These are phyloP conservation scores for Mnemiopsis leidyi DNA, from an alignment of 37 sponge, comb jelly and placozoan genomes.

Conservation along the genomic window DNA sequence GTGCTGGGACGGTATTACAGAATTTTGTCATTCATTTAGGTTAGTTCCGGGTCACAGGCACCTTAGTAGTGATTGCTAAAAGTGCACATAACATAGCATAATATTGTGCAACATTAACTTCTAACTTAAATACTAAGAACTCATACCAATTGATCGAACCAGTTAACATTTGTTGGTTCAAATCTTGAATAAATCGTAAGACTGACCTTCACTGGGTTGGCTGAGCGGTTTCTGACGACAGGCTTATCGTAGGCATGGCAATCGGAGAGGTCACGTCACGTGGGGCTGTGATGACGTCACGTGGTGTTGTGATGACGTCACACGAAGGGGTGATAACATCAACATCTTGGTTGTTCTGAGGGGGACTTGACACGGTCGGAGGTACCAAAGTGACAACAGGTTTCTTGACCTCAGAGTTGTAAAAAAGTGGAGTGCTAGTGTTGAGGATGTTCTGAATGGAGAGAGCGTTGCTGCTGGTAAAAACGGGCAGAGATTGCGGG, in stretches of 20 bases:
- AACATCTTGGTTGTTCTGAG: neutral
- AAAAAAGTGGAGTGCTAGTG: neutral
- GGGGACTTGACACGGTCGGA: neutral
- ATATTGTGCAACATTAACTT: too few species aligned
- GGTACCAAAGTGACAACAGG: neutral
- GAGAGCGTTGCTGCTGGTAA: neutral
- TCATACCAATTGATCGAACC: too few species aligned
- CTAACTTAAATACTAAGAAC: too few species aligned
- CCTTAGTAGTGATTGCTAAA: too few species aligned
- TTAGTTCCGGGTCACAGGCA: too few species aligned
- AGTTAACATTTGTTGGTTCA: too few species aligned
- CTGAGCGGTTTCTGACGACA: neutral
- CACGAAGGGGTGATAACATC: neutral
- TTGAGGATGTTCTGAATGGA: conserved; percentile 40
- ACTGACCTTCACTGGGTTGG: neutral
- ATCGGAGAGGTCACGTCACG: conserved; percentile 8
- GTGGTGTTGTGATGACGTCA: neutral
- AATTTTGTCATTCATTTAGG: too few species aligned
- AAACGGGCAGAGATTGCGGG: neutral
- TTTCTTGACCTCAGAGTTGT: neutral
- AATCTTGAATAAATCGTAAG: too few species aligned
- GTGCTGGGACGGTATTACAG: too few species aligned
- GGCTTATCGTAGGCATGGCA: neutral
- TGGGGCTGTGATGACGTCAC: conserved; percentile 1
- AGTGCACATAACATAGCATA: too few species aligned